Evolutionary conservation across 2,797 vertebrate genomes (phyloP).

Genomic region (Sylvia borin): DNA sequence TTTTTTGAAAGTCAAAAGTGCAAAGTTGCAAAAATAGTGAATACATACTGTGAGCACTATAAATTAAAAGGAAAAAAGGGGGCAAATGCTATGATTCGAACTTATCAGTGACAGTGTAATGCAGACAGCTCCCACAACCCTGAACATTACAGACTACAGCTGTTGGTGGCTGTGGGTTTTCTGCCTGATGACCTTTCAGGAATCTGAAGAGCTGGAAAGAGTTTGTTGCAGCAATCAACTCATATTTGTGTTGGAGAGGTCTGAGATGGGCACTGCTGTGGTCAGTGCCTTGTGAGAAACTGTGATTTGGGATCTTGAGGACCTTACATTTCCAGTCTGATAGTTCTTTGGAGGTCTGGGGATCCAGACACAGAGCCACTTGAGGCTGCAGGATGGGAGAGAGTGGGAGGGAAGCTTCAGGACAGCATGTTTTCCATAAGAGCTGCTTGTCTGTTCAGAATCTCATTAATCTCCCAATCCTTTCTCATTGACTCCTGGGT

Average conservation of each 20-base stretch:
- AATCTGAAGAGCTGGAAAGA: neutral
- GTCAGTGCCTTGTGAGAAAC: neutral
- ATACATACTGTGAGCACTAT: neutral
- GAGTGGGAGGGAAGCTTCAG: neutral
- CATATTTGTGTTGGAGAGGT: neutral
- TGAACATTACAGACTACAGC: conserved; percentile 45
- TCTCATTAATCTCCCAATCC: neutral
- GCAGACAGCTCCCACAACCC: conserved; percentile 41
- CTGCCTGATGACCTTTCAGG: neutral
- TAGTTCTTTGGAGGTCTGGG: neutral
- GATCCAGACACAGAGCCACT: neutral
- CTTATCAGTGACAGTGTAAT: conserved; percentile 46
- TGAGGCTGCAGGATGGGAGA: neutral
- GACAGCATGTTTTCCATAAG: neutral
- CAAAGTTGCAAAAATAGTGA: neutral
- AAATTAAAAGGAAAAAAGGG: neutral
- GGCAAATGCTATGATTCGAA: neutral
- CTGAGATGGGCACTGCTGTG: neutral
- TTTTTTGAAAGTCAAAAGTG: neutral
- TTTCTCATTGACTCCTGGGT: conserved; percentile 6
- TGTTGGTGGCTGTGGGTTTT: conserved; percentile 34
- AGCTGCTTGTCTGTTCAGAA: neutral
- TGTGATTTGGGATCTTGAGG: neutral
- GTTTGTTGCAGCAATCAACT: neutral
- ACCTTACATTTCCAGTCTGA: neutral